Evolutionary conservation across 2,113 vertebrate species (phyloP).

Genomic region (Murina feae): DNA sequence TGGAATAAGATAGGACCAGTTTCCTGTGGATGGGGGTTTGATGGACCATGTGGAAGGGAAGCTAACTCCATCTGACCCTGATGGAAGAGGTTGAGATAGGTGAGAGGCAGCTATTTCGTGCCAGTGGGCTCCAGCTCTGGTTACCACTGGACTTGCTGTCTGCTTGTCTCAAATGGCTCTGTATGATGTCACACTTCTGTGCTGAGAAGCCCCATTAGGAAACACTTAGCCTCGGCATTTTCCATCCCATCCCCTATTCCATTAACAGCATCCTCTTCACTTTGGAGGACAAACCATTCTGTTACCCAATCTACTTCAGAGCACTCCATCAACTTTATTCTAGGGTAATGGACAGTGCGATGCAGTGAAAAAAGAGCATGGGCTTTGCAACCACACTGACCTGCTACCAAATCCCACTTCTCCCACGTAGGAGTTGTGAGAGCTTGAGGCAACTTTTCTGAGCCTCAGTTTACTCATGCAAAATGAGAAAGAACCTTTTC

Average conservation of each 20-base stretch:
- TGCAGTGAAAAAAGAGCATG: background rate
- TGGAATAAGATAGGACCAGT: background rate
- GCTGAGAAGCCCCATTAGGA: background rate
- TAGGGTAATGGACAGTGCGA: background rate
- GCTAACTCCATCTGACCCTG: background rate
- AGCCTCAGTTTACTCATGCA: background rate
- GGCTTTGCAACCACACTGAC: background rate
- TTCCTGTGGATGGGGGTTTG: background rate
- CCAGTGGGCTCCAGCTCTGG: background rate
- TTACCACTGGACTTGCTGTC: fast-evolving
- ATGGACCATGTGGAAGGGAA: background rate
- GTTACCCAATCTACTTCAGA: background rate
- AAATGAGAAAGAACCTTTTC: background rate
- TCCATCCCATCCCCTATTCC: background rate
- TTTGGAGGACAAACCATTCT: background rate
- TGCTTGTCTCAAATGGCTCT: background rate
- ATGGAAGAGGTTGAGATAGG: fast-evolving
- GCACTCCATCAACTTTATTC: background rate
- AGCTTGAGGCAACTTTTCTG: background rate
- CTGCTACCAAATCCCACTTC: background rate
- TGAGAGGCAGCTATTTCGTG: background rate
- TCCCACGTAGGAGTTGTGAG: background rate
- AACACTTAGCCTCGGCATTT: background rate
- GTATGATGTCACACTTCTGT: background rate
- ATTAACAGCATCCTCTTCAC: background rate